Evolutionary conservation across 2,797 vertebrate species (phyloP).

Genomic region (Galaxias olidus): DNA sequence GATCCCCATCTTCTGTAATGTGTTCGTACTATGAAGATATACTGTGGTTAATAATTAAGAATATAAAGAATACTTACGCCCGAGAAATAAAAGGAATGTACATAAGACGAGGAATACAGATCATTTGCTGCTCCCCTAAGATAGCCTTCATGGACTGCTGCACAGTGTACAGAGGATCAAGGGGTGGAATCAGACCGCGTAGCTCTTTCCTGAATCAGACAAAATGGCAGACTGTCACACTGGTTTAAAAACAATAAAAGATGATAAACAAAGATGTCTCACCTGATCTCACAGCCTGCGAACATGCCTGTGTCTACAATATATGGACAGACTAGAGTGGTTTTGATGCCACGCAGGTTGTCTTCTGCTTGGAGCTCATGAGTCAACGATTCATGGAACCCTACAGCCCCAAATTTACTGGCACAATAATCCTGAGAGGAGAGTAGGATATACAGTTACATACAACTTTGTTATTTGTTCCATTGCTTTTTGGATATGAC

Average conservation of each 20-base stretch:
- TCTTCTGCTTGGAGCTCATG: slow-evolving; percentile 67
- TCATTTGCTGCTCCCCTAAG: slow-evolving; percentile 67
- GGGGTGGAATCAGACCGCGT: slow-evolving; percentile 54
- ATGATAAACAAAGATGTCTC: not conserved
- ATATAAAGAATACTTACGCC: slow-evolving; percentile 54
- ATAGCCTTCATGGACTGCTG: slow-evolving; percentile 70
- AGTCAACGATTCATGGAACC: slow-evolving; percentile 75
- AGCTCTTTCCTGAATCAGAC: slow-evolving; percentile 59
- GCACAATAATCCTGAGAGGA: slow-evolving; percentile 71
- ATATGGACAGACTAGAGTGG: slow-evolving; percentile 72
- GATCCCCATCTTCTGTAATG: no score
- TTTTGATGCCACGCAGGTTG: slow-evolving; percentile 63
- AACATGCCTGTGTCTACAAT: slow-evolving; percentile 75
- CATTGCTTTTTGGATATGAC: not conserved
- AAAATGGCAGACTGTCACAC: not conserved
- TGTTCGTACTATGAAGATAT: no score
- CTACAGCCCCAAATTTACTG: slow-evolving; percentile 76
- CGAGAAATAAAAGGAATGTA: slow-evolving; percentile 67
- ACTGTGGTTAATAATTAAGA: no score
- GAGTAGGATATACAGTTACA: not conserved
- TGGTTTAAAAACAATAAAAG: not conserved
- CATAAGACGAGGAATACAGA: slow-evolving; percentile 66
- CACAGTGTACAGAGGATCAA: slow-evolving; percentile 69
- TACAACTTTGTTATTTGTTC: not conserved
- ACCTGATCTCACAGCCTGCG: slow-evolving; percentile 69